Base-by-base conservation (phyloP, 1,140 invertebrate species). In the Cryptotermes secundus region DNA sequence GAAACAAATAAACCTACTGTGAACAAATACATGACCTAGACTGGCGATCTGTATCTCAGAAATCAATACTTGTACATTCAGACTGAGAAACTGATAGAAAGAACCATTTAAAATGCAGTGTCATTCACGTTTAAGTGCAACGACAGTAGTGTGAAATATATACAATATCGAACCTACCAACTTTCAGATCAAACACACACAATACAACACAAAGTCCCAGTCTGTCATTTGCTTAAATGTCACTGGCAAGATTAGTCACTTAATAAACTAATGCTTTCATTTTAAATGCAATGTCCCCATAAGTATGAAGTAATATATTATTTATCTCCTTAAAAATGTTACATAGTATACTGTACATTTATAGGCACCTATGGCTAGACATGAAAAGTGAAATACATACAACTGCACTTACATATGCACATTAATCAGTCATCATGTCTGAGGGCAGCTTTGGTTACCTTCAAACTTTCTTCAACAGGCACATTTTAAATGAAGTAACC, bases 301-400 rank as follows among this genome's bases (percentile, higher is more conserved):
- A 59, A 59, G 3, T 19, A 59, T n/a, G 53, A 72, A 65, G 24
- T 1, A 45, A 72, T 72, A 72, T 72, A 72, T 72, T 72, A 72
- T 9, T 72, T 72, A 26, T 72, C 10, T 0, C 59, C 59, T 31
- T 31, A 72, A 31, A 72, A 72, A 72, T 72, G 59, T 72, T 31
- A n/a, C 31, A n/a, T 31, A 72, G 26, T 9, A 16, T 31, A 72
- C 14, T 72, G 59, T 72, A 72, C 26, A 12, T 72, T 49, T 31
- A 72, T 31, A 72, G 59, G 59, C 59, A 72, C 59, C 59, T 72
- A 72, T 72, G 59, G 59, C 59, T 72, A 72, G 59, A 72, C 59
- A 72, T 31, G 26, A 7, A 72, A 72, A 72, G 26, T 72, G 7
- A 72, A 72, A 7, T 72, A 72, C 59, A 72, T 16, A 59, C 53